These are phyloP conservation scores for Parasteatoda tepidariorum DNA, from an alignment of 1,140 invertebrate species.

Conservation along the genomic window DNA sequence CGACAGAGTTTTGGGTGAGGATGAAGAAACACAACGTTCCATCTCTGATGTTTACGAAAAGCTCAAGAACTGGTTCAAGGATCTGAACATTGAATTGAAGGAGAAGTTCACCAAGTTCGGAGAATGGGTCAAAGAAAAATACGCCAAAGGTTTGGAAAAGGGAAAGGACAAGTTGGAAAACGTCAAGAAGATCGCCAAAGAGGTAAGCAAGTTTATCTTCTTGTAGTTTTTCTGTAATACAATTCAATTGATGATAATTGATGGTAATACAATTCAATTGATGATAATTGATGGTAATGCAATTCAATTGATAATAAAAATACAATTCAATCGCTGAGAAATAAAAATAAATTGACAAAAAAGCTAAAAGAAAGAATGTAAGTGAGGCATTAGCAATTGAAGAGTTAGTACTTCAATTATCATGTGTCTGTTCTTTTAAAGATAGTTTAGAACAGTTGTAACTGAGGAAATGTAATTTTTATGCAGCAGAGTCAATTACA, in stretches of 20 bases:
- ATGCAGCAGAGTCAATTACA: too few relatives aligned
- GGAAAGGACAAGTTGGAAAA: slow-evolving; percentile 10
- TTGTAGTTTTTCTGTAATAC: not conserved
- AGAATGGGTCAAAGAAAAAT: not conserved
- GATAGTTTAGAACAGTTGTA: too few relatives aligned
- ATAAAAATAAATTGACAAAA: not conserved
- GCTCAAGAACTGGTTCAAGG: slow-evolving; percentile 25
- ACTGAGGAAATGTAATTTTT: too few relatives aligned
- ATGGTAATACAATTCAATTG: not conserved
- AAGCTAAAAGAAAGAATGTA: too few relatives aligned
- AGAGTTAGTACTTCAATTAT: too few relatives aligned
- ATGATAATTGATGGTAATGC: not conserved
- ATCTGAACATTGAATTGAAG: slow-evolving; percentile 4
- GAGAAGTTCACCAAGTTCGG: slow-evolving; percentile 9
- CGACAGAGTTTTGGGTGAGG: slow-evolving; percentile 24
- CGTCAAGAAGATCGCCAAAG: slow-evolving; percentile 7
- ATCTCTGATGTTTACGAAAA: not conserved
- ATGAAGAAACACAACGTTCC: not conserved
- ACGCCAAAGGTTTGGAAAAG: not conserved
- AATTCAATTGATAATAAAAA: not conserved
- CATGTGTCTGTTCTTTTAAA: too few relatives aligned
- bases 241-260: not conserved
- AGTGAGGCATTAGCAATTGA: too few relatives aligned
- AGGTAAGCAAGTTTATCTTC: not conserved
- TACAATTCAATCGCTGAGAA: not conserved